These are phyloP conservation scores for Drosophila neonasuta DNA, from an alignment of 2,888 invertebrate genomes.

Conservation along the genomic window DNA sequence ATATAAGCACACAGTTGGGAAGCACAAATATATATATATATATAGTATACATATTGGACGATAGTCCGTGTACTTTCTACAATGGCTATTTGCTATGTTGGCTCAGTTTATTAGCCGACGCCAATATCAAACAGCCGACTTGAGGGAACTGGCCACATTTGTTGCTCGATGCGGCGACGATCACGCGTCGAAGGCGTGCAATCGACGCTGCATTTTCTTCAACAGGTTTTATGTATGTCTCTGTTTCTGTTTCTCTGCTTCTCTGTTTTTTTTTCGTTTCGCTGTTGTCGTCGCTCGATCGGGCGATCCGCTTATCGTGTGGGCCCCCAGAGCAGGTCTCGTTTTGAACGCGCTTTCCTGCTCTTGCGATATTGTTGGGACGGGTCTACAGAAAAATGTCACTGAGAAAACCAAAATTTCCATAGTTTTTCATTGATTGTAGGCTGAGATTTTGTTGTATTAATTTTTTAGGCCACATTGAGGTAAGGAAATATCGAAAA, in stretches of 20 bases:
- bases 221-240: slow-evolving; percentile 59
- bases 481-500: slow-evolving; percentile 25
- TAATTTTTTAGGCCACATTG: slow-evolving; percentile 43
- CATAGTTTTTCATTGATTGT: slow-evolving; percentile 46
- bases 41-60: not conserved
- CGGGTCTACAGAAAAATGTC: slow-evolving; percentile 32
- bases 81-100: slow-evolving; percentile 57
- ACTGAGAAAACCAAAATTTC: slow-evolving; percentile 31
- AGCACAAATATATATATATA: not conserved
- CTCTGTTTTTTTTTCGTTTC: slow-evolving; percentile 5
- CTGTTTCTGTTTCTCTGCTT: slow-evolving; percentile 14
- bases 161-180: slow-evolving; percentile 43
- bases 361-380: slow-evolving; percentile 5
- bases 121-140: slow-evolving; percentile 59
- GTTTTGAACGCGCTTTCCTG: slow-evolving; percentile 40
- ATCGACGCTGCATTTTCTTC: slow-evolving; percentile 68
- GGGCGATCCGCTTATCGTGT: slow-evolving; percentile 45
- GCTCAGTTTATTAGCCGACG: slow-evolving; percentile 59
- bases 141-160: slow-evolving; percentile 39
- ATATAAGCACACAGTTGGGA: slow-evolving; percentile 3
- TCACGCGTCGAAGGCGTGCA: slow-evolving; percentile 70
- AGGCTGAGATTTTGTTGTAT: slow-evolving; percentile 2
- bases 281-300: slow-evolving; percentile 18
- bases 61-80: slow-evolving; percentile 44
- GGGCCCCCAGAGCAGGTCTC: slow-evolving; percentile 38